A percentile compares a stretch with the other conserved stretches of the same genome.
phyloP scores from a whole-genome alignment of 2,888 invertebrate genomes.

The Dermolepida albohirtum region DNA sequence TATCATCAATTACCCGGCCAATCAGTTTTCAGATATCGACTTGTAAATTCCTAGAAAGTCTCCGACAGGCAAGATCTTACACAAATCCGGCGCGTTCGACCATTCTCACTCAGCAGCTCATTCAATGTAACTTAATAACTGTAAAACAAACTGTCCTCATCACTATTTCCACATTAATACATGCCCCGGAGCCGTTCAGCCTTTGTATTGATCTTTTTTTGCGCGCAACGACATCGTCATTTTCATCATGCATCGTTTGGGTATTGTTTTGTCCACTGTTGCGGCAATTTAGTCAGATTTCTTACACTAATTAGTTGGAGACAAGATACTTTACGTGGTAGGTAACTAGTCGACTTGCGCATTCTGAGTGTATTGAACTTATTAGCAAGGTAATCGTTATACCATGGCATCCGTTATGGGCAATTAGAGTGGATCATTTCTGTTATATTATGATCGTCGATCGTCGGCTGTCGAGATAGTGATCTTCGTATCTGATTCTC shows the following conservation, averaged over 20 bases:
- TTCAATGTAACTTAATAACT: constrained; percentile 42
- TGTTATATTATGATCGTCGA: constrained; percentile 27
- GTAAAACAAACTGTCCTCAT: constrained; percentile 31
- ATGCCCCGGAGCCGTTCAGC: background rate
- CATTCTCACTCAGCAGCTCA: too few relatives aligned
- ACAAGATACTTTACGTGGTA: too few relatives aligned
- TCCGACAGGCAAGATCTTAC: background rate
- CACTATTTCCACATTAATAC: constrained; percentile 1
- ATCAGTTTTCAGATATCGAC: constrained; percentile 50
- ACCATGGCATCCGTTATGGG: constrained; percentile 28
- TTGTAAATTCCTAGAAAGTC: constrained; percentile 43
- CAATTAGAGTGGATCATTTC: constrained; percentile 37
- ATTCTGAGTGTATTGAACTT: constrained; percentile 29
- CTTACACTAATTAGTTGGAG: too few relatives aligned
- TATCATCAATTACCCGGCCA: constrained; percentile 48
- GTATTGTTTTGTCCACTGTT: too few relatives aligned
- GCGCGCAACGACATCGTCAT: background rate
- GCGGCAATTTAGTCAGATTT: too few relatives aligned
- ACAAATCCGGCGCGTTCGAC: background rate
- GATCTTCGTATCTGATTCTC: too few relatives aligned
- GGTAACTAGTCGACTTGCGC: too few relatives aligned
- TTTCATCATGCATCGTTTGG: too few relatives aligned
- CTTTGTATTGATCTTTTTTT: background rate
- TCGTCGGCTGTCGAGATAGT: too few relatives aligned
- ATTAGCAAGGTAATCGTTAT: constrained; percentile 24